These are phyloP conservation scores for Coenobita brevimanus DNA, from an alignment of 1,140 invertebrate genomes.

Conservation along the genomic window DNA sequence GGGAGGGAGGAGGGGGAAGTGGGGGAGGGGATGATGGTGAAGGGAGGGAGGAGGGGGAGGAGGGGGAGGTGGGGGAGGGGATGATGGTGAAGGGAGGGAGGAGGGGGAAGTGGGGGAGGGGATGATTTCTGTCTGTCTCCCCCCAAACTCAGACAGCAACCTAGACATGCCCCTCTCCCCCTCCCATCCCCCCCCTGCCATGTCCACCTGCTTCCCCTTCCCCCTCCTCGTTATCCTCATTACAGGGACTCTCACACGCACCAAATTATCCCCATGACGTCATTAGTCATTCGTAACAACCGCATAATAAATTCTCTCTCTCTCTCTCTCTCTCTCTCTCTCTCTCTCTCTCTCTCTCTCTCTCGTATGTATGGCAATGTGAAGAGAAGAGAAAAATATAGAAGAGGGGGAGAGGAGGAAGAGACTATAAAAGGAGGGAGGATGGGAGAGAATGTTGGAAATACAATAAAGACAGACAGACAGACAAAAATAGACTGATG, in stretches of 20 bases:
- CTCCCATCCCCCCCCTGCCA: no score
- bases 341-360: neutral
- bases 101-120: neutral
- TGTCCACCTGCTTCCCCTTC: no score
- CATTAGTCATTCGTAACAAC: no score
- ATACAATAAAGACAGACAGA: neutral
- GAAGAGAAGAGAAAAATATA: no score
- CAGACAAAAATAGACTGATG: neutral
- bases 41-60: neutral
- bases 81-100: neutral
- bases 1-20: neutral
- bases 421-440: neutral
- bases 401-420: conserved; percentile 26
- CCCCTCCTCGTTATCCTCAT: no score
- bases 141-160: no score
- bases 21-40: neutral
- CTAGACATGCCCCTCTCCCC: no score
- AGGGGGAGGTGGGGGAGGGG: neutral
- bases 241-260: no score
- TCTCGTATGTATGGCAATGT: neutral
- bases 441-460: neutral
- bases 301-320: no score
- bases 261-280: no score
- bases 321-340: neutral
- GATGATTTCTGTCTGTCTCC: neutral